Conservation (phyloP, 2,113 vertebrate genomes). For the Xiphias gladius region DNA sequence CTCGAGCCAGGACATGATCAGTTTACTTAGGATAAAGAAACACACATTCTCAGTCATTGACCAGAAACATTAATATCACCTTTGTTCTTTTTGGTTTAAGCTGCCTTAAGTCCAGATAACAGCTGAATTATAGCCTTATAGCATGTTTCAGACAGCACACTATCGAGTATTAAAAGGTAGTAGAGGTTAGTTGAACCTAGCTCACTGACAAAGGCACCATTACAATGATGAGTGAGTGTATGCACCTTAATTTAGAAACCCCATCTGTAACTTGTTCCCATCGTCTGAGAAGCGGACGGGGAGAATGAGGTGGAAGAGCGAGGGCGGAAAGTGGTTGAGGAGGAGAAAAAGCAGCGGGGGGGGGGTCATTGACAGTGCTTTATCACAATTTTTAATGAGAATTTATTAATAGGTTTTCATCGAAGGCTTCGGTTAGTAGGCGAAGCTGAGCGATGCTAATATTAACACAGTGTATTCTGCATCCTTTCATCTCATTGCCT, state of each 20-base stretch:
- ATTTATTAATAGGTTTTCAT: conserved; percentile 76
- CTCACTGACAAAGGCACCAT: conserved; percentile 40
- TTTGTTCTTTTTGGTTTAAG: conserved; percentile 45
- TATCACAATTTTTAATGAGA: conserved; percentile 76
- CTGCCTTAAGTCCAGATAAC: conserved; percentile 25
- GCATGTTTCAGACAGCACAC: neutral
- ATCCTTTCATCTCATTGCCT: conserved; percentile 19
- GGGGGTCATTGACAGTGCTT: conserved; percentile 10
- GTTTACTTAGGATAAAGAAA: neutral
- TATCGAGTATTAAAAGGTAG: conserved; percentile 2
- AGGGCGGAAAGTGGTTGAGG: conserved; percentile 14
- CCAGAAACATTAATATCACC: conserved; percentile 16
- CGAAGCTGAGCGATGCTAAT: conserved; percentile 67
- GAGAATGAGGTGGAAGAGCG: conserved; percentile 39
- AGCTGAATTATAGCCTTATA: conserved; percentile 21
- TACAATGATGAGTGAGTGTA: conserved; percentile 39
- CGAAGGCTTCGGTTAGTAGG: conserved; percentile 26
- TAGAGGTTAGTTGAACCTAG: conserved; percentile 23
- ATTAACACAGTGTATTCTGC: conserved; percentile 29
- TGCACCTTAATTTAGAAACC: conserved; percentile 72
- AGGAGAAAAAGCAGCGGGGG: neutral
- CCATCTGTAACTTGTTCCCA: conserved; percentile 61
- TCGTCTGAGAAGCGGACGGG: conserved; percentile 34
- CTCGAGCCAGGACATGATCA: neutral
- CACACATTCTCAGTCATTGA: neutral